Base-by-base conservation (phyloP, 2,113 vertebrate genomes). In the Otolemur garnettii region DNA sequence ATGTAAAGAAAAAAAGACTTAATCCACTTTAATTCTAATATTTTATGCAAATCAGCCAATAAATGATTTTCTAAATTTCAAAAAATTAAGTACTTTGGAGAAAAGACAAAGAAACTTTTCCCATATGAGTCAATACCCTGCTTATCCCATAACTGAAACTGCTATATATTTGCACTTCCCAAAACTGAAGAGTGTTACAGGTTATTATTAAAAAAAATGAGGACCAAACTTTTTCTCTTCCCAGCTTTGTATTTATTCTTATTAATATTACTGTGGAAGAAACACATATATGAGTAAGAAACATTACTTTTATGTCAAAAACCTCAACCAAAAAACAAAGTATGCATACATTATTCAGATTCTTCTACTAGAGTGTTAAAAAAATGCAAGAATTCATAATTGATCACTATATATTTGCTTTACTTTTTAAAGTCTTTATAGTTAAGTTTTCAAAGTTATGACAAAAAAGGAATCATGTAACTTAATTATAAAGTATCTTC, bases 1-100 rank as follows among this genome's bases (percentile, higher is more conserved):
- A 79, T 38, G 24, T 75, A 97, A 45, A 91, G 60, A 94, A 97
- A 98, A 98, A 90, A 96, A 93, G 64, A 72, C 87, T 94, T 75
- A 96, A 86, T 83, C 30, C 24, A 95, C 15, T 93, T 91, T 75
- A 91, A 94, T 35, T 12, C n/a, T 81, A 84, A 55, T 90, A 26
- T 53, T 38, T 50, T 89, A 77, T 72, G 35, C 26, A 94, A 84
- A 55, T 55, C 84, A 90, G 15, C 26, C 69, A 89, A 75, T 42
- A 10, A 95, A 68, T 71, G 13, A 89, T 24, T 81, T 28, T 85
- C 93, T 38, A 93, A 72, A 94, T 85, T 68, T 57, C 9, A 93
- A 35, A 9, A 93, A 68, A 71, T 3, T 5, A n/a, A 68, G 2
- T 3, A 72, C 72, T 91, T 87, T 93, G n/a, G 12, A 64, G 30